Base-by-base conservation (phyloP, 2,888 invertebrate species). In the Trachelus troglodyta region DNA sequence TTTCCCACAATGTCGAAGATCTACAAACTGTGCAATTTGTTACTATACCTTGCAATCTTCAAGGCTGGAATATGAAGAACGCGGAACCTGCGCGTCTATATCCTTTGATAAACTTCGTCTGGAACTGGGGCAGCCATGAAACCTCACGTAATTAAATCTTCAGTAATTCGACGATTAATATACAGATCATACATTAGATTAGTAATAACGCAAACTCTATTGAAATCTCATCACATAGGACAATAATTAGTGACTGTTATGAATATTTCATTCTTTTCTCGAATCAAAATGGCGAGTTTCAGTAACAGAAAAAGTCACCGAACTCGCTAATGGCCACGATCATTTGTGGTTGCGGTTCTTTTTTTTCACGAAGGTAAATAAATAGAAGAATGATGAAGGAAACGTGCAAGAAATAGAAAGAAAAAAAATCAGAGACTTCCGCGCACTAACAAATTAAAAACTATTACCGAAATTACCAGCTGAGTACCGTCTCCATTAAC, bases 11-110 rank as follows among this genome's bases (percentile, higher is more conserved):
- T 82, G 81, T 71, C 23, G 9, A 81, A 87, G 85, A 86, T 82
- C 83, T 85, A 83, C 82, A 86, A 86, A 85, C 81, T 78, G 84
- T 81, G 82, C 85, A 84, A 85, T 88, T 86, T 88, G 88, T 86
- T 86, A 80, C 80, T 81, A 82, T 84, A 87, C 85, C 84, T 81
- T 80, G 83, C 83, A 84, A 85, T 87, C 85, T 85, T 85, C 81
- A 81, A 80, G 80, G 75, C 81, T 79, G 80, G 69, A 81, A 83
- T 86, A 86, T 82, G 78, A 80, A 85, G 86, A 87, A 87, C 85
- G 86, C 87, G 86, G 86, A 87, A 87, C 84, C 83, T 79, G 56
- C 23, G 6, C 9, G 23, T 56, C 56, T 56, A 56, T 23, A 56
- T 56, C 23, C 9, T 56, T 56, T 56, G 56, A 23, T 23, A 56